phyloP scores from a whole-genome alignment of 2,113 vertebrate genomes.

The Hyla sarda region DNA sequence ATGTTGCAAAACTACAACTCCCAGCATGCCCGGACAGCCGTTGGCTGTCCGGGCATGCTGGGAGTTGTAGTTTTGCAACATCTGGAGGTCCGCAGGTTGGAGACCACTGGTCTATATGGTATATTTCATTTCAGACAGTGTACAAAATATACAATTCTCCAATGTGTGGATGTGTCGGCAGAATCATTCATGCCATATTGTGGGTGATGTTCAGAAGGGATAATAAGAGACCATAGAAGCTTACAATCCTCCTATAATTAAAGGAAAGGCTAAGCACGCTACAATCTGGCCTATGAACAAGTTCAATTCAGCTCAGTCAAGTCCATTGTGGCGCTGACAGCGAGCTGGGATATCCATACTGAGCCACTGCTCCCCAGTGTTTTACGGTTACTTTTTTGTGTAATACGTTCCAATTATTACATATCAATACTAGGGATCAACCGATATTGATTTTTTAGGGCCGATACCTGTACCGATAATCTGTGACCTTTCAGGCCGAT shows the following conservation, averaged over 20 bases:
- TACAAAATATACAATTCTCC: background rate
- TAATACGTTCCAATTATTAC: background rate
- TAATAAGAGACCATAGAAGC: slow-evolving; percentile 8
- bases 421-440: no score
- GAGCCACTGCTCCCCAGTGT: background rate
- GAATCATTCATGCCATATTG: background rate
- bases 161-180: background rate
- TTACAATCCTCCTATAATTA: slow-evolving; percentile 24
- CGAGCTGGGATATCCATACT: background rate
- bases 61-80: no score
- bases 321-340: slow-evolving; percentile 4
- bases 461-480: no score
- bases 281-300: slow-evolving; percentile 1
- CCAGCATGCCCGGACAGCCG: no score
- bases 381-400: background rate
- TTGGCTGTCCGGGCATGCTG: no score
- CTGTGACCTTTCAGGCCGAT: no score
- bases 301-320: slow-evolving; percentile 8
- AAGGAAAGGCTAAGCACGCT: slow-evolving; percentile 11
- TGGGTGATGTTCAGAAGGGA: background rate
- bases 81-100: no score
- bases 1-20: no score
- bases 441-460: no score
- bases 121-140: background rate
- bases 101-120: background rate